Evolutionary conservation across 1,140 invertebrate genomes (phyloP), one percentile per base, ranked within the genome.

Genomic region (Plodia interpunctella): DNA sequence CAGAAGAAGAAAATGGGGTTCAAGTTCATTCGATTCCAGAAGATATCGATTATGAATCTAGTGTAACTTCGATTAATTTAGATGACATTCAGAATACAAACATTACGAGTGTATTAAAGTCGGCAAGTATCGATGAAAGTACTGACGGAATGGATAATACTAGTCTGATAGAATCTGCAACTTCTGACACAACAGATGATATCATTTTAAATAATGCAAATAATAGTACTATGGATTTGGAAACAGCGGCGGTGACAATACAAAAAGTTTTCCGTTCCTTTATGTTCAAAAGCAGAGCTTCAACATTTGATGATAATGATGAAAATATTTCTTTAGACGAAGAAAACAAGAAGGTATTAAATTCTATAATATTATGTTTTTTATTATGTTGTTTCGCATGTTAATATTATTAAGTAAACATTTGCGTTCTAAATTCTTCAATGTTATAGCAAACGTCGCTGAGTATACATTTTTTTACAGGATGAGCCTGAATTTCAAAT

Each of bases 251-350:
- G 25, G 73, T 87, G 49, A 89, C 84, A 13, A 89, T 89, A 58
- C 87, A 89, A 66, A 89, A 89, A 76, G 87, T 87, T 49, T 89
- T 89, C 70, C 70, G 84, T 18, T 72, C 76, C 6, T 89, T 87
- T 68, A 71, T 89, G 21, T 89, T 87, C 64, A 87, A 78, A 72
- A 87, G 80, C 53, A 81, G 83, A 80, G 75, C 73, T 38, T 81
- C 76, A 9, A 89, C 81, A 58, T 74, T 77, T 25, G 85, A 88
- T 44, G 85, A 87, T 9, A 81, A 75, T 60, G 74, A 81, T 20
- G 77, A 78, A 21, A 70, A 69, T 21, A 80, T 75, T 68, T 76
- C 73, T 30, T 68, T 80, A 25, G 76, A 80, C 32, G 72, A 73
- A 49, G 76, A 74, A 56, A 71, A 63, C 30, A 66, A 78, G 52